phyloP scores from a whole-genome alignment of 2,113 vertebrate genomes.

The Antechinus flavipes region DNA sequence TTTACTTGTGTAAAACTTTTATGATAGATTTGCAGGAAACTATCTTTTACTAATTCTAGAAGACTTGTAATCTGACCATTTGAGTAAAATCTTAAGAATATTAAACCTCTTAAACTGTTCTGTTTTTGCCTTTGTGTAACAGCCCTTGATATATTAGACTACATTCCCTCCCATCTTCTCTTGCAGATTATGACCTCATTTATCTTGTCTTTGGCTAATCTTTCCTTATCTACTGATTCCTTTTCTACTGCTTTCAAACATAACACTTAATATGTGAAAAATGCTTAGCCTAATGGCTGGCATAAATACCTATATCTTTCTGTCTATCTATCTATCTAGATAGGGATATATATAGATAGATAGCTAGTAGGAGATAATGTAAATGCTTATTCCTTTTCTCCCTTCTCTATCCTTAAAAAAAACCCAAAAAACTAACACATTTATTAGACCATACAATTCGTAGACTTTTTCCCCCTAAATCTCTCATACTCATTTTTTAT shows the following conservation, averaged over 20 bases:
- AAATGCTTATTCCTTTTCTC: neutral
- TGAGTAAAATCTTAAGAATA: neutral
- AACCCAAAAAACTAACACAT: too few species aligned
- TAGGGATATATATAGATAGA: too few species aligned
- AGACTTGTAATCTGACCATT: neutral
- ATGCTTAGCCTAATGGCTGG: neutral
- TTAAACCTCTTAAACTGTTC: neutral
- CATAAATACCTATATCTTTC: too few species aligned
- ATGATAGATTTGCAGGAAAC: constrained; percentile 33
- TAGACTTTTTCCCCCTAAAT: neutral
- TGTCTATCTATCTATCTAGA: too few species aligned
- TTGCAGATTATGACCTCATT: neutral
- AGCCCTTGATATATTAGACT: neutral
- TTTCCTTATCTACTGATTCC: neutral
- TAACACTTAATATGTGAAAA: neutral
- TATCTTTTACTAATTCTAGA: neutral
- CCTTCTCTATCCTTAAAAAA: neutral
- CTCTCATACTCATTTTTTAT: neutral
- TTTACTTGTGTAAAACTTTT: constrained; percentile 7
- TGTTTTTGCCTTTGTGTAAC: neutral
- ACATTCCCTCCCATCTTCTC: neutral
- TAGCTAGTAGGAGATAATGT: neutral
- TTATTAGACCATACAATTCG: neutral
- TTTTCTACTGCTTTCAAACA: neutral
- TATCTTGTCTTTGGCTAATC: neutral